phyloP scores from a whole-genome alignment of 2,113 vertebrate species.

The Ondatra zibethicus region DNA sequence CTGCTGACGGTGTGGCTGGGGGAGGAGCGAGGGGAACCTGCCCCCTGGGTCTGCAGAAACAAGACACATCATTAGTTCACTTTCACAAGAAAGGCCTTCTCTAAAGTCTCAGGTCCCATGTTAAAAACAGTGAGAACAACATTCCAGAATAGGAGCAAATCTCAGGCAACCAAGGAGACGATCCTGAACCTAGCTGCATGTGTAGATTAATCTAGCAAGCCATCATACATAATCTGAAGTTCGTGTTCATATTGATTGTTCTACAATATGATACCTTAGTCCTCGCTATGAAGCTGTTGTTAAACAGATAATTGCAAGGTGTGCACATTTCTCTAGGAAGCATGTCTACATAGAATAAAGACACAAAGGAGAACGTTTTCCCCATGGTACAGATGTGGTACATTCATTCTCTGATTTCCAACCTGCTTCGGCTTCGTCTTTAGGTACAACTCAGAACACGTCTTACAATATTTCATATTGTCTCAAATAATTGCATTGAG shows the following conservation, averaged over 20 bases:
- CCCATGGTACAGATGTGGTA: background rate
- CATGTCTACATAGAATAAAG: background rate
- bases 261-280: background rate
- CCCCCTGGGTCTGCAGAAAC: conserved; percentile 94
- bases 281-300: background rate
- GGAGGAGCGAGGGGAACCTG: conserved; percentile 95
- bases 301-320: background rate
- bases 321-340: conserved; percentile 33
- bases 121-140: conserved; percentile 23
- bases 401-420: background rate
- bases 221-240: background rate
- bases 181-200: background rate
- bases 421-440: background rate
- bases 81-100: background rate
- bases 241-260: background rate
- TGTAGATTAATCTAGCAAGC: background rate
- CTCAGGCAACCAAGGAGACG: background rate
- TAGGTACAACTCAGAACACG: background rate
- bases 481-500: conserved; percentile 16
- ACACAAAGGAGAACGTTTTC: conserved; percentile 9
- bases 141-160: background rate
- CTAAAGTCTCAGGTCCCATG: conserved; percentile 11
- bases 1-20: conserved; percentile 97
- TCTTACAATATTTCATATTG: background rate
- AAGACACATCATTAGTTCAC: conserved; percentile 67